Conservation (phyloP, 2,797 vertebrate genomes). For the Esox masquinongy region DNA sequence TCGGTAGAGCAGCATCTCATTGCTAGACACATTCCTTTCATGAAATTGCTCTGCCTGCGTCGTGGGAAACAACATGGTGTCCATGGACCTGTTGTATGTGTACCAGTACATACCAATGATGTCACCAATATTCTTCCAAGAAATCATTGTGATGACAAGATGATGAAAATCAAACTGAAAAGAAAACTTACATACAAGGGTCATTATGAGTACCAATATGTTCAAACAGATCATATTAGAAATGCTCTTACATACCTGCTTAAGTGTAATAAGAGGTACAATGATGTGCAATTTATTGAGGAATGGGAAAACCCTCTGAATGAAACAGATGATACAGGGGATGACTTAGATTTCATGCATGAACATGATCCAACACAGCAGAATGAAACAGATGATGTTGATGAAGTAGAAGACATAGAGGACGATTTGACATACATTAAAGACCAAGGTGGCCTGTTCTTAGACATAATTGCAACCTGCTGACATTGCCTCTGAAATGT, state of each 20-base stretch:
- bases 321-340: conserved; percentile 4
- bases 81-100: conserved; percentile 18
- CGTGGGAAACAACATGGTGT: conserved; percentile 15
- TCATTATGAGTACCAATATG: conserved; percentile 34
- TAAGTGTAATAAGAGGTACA: conserved; percentile 17
- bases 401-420: background rate
- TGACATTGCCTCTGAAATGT: conserved; percentile 25
- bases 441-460: conserved; percentile 19
- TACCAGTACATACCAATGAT: conserved; percentile 13
- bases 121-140: conserved; percentile 23
- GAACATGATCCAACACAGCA: background rate
- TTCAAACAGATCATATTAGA: conserved; percentile 13
- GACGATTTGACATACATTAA: conserved; percentile 19
- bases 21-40: conserved; percentile 19
- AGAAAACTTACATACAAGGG: conserved; percentile 28
- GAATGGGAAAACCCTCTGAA: conserved; percentile 20
- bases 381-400: background rate
- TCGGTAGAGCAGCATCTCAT: conserved; percentile 29
- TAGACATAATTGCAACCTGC: conserved; percentile 33
- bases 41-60: conserved; percentile 29
- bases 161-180: conserved; percentile 25
- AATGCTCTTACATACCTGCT: conserved; percentile 13
- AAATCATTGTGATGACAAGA: conserved; percentile 10
- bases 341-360: too few relatives aligned
- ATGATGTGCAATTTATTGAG: conserved; percentile 19